Percentiles rank a stretch among this genome's conserved stretches.
Evolutionary conservation across 2,797 vertebrate genomes (phyloP).

Genomic region (Chloroceryle inda): DNA sequence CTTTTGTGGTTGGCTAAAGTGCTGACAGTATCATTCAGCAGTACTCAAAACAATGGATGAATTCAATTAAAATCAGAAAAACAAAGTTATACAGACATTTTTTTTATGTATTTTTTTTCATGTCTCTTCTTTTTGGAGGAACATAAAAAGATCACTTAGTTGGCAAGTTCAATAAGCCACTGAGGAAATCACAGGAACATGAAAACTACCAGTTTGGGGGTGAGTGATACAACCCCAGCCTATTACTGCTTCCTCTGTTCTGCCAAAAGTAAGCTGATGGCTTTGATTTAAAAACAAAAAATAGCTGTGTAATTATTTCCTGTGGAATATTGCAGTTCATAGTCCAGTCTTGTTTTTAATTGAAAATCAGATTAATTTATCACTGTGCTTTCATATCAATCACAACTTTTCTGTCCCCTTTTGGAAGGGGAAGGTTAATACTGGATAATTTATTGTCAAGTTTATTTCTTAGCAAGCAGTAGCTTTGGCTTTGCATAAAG

Average conservation of each 20-base stretch:
- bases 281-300: neutral
- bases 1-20: constrained; percentile 47
- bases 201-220: neutral
- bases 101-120: neutral
- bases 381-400: neutral
- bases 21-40: constrained; percentile 48
- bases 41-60: constrained; percentile 18
- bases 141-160: constrained; percentile 24
- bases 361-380: neutral
- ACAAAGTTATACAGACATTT: neutral
- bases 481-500: neutral
- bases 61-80: constrained; percentile 19
- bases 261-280: constrained; percentile 34
- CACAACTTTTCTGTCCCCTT: neutral
- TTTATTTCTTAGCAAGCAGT: neutral
- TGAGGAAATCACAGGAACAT: constrained; percentile 43
- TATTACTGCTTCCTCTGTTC: neutral
- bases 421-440: neutral
- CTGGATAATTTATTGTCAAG: fast-evolving
- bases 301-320: constrained; percentile 32
- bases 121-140: neutral
- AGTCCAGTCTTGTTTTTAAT: neutral
- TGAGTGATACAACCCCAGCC: neutral
- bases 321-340: constrained; percentile 7
- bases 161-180: constrained; percentile 36